Percentiles rank a stretch among this genome's conserved stretches.
phyloP scores from a whole-genome alignment of 2,797 vertebrate genomes.

The Apogon hyalosoma region DNA sequence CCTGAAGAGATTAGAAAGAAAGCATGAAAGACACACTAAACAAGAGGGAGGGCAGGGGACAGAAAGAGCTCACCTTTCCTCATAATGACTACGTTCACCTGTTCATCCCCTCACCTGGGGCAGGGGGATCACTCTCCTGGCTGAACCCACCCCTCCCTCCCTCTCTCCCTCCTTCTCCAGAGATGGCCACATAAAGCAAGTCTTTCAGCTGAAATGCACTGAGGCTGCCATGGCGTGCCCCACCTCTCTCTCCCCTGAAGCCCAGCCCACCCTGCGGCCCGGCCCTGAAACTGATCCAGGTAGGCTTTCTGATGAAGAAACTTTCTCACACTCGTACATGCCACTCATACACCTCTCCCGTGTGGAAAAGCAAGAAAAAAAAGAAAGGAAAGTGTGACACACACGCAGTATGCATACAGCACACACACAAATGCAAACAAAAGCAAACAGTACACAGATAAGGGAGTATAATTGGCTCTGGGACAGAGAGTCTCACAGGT shows the following conservation, averaged over 20 bases:
- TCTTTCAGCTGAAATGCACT: slow-evolving; percentile 76
- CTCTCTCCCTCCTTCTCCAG: slow-evolving; percentile 28
- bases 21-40: slow-evolving; percentile 38
- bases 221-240: slow-evolving; percentile 53
- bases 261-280: slow-evolving; percentile 57
- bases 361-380: neutral
- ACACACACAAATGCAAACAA: slow-evolving; percentile 30
- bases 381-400: slow-evolving; percentile 32
- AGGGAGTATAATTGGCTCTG: slow-evolving; percentile 71
- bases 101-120: slow-evolving; percentile 75
- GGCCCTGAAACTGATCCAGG: slow-evolving; percentile 83
- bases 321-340: slow-evolving; percentile 84
- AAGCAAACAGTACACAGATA: slow-evolving; percentile 63
- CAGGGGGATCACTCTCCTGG: slow-evolving; percentile 3
- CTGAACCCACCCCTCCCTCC: slow-evolving; percentile 1
- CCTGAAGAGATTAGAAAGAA: slow-evolving; percentile 65
- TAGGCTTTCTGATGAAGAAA: slow-evolving; percentile 72
- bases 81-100: slow-evolving; percentile 83
- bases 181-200: slow-evolving; percentile 80
- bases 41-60: slow-evolving; percentile 53
- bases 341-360: slow-evolving; percentile 64
- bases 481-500: slow-evolving; percentile 70
- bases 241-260: slow-evolving; percentile 44
- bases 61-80: slow-evolving; percentile 83
- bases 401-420: slow-evolving; percentile 22